Evolutionary conservation across 1,140 invertebrate species (phyloP), one percentile per base, ranked within the genome.

Genomic region (Drosophila rhopaloa): DNA sequence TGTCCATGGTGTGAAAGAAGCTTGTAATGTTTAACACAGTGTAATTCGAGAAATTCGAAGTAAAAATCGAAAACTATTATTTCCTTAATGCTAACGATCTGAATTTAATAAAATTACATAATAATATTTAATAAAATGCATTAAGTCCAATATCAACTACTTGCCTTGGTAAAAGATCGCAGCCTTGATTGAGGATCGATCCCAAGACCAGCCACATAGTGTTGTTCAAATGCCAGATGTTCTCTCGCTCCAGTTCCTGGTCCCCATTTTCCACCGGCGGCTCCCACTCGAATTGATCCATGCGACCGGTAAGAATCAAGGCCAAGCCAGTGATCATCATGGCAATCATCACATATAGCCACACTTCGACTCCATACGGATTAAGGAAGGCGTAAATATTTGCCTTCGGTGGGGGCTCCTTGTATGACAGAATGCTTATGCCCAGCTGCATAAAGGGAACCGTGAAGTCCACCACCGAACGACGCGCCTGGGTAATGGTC

Each of bases 311-410:
- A 74, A 98, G 95, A 89, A 98, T 98, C n/a, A 98, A 94, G 10
- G 98, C 94, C 41, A 98, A 95, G 0, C 97, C 98, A 0, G 98
- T 97, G 6, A 97, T 96, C 32, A 98, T 93, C 93, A 98, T 98
- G 46, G 97, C 97, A 2, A 97, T 96, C 3, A 96, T 96, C 95
- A 98, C 97, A 92, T 97, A 98, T 62, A 98, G 96, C 98, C 98
- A 99, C 16, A 99, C 98, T 75, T 97, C 96, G 24, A 98, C 93
- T 6, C 97, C 97, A 11, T 98, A 94, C 0, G 98, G 98, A 29
- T 97, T 97, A 47, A 98, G 93, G 91, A 99, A 98, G 0, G 96
- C 97, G 93, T 98, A 98, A 53, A 98, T 93, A 93, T 97, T 96
- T 1, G 97, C 96, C 4, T 96, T 95, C 81, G 98, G 97, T 82